These are phyloP conservation scores for Oreochromis spilurus DNA, from an alignment of 2,113 vertebrate genomes.

Conservation along the genomic window DNA sequence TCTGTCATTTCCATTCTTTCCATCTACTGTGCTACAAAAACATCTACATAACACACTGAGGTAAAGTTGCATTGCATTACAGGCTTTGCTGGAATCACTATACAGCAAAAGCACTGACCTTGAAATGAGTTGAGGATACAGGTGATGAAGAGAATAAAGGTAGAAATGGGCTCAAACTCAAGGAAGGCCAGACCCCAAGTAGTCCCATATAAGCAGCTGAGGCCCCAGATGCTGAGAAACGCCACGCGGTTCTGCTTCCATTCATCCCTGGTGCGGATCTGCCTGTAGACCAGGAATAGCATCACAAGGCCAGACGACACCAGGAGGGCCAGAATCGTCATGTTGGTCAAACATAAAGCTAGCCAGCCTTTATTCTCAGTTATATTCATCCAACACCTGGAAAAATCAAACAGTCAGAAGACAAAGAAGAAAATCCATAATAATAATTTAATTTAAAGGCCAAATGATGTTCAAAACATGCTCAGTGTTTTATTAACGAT, in stretches of 20 bases:
- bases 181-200: slow-evolving; percentile 70
- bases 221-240: slow-evolving; percentile 76
- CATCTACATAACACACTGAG: neutral
- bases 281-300: slow-evolving; percentile 61
- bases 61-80: neutral
- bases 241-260: slow-evolving; percentile 61
- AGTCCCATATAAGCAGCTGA: slow-evolving; percentile 72
- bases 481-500: neutral
- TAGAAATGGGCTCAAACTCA: slow-evolving; percentile 38
- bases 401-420: neutral
- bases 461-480: rapidly evolving
- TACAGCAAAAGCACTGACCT: slow-evolving; percentile 42
- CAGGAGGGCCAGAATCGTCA: slow-evolving; percentile 40
- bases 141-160: slow-evolving; percentile 56
- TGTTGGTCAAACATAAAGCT: slow-evolving; percentile 62
- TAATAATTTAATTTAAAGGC: neutral
- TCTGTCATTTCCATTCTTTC: neutral
- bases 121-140: slow-evolving; percentile 73
- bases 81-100: neutral
- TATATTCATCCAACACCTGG: slow-evolving; percentile 73
- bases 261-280: slow-evolving; percentile 57
- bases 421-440: neutral
- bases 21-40: neutral
- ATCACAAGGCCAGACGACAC: slow-evolving; percentile 59
- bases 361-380: neutral